Evolutionary conservation across 1,140 invertebrate species (phyloP).

Genomic region (Polypedilum vanderplanki): DNA sequence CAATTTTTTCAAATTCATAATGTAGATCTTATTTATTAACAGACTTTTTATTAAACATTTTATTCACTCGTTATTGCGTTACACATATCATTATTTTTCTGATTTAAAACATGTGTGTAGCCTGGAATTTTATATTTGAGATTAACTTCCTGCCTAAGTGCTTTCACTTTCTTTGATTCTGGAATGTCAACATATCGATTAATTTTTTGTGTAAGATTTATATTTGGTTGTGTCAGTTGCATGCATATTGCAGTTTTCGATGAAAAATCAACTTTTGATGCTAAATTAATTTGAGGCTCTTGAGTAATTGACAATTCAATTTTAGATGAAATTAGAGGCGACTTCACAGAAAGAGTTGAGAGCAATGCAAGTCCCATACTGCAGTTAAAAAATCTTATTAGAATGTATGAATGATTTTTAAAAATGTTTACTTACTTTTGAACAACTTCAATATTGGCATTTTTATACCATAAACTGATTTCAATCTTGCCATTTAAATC

Average conservation of each 20-base stretch:
- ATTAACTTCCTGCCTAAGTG: slow-evolving; percentile 55
- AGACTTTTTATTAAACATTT: neutral
- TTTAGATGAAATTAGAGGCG: slow-evolving; percentile 59
- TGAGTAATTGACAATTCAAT: slow-evolving; percentile 63
- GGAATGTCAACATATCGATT: neutral
- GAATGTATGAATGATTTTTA: slow-evolving; percentile 2
- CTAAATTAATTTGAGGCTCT: slow-evolving; percentile 65
- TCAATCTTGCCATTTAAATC: slow-evolving; percentile 78
- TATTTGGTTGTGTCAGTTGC: slow-evolving; percentile 61
- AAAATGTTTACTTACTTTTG: slow-evolving; percentile 53
- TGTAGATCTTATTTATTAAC: neutral
- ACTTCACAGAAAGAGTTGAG: slow-evolving; percentile 58
- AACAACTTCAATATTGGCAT: slow-evolving; percentile 73
- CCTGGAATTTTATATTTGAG: slow-evolving; percentile 53
- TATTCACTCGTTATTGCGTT: slow-evolving; percentile 35
- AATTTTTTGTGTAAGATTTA: slow-evolving; percentile 30
- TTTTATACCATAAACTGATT: slow-evolving; percentile 80
- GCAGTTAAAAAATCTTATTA: slow-evolving; percentile 38
- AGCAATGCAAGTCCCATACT: slow-evolving; percentile 64
- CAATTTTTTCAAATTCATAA: neutral
- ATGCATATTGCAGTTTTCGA: slow-evolving; percentile 70
- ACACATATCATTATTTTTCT: slow-evolving; percentile 76
- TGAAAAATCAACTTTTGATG: slow-evolving; percentile 74
- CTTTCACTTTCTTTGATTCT: slow-evolving; percentile 49
- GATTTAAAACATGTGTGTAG: slow-evolving; percentile 65